Evolutionary conservation across 2,888 invertebrate species (phyloP).

Genomic region (Oasisia sp.): DNA sequence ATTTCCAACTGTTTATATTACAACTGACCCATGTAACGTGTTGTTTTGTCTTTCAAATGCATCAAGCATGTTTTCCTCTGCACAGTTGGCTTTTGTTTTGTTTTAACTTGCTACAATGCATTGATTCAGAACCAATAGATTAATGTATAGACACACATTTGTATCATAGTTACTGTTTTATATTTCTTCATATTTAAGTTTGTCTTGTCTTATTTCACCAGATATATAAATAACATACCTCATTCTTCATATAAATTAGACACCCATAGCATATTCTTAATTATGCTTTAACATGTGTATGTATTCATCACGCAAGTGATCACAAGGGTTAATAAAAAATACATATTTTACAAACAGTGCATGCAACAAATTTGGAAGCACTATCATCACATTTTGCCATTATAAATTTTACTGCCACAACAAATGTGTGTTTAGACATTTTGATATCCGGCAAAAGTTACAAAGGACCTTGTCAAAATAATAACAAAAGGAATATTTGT

Average conservation of each 20-base stretch:
- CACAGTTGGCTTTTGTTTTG: neutral
- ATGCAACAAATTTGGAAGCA: neutral
- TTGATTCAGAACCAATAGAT: neutral
- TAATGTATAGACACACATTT: neutral
- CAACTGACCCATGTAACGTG: neutral
- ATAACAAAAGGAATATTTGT: neutral
- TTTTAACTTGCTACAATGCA: neutral
- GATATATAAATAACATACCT: neutral
- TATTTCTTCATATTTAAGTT: neutral
- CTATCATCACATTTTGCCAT: neutral
- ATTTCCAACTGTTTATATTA: neutral
- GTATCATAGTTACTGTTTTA: neutral
- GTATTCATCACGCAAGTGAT: no score
- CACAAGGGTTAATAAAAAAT: neutral
- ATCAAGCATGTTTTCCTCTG: constrained; percentile 12
- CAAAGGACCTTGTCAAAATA: neutral
- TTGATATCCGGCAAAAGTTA: neutral
- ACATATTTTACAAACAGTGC: neutral
- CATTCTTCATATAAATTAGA: neutral
- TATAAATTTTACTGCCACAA: neutral
- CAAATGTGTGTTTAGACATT: neutral
- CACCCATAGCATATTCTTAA: no score
- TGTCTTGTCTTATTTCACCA: neutral
- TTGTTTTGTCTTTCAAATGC: neutral
- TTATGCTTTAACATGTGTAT: no score